A percentile compares a stretch with the other conserved stretches of the same genome.
These are phyloP conservation scores for Hemicrepidius hirtus DNA, from an alignment of 2,888 invertebrate genomes.

Conservation along the genomic window DNA sequence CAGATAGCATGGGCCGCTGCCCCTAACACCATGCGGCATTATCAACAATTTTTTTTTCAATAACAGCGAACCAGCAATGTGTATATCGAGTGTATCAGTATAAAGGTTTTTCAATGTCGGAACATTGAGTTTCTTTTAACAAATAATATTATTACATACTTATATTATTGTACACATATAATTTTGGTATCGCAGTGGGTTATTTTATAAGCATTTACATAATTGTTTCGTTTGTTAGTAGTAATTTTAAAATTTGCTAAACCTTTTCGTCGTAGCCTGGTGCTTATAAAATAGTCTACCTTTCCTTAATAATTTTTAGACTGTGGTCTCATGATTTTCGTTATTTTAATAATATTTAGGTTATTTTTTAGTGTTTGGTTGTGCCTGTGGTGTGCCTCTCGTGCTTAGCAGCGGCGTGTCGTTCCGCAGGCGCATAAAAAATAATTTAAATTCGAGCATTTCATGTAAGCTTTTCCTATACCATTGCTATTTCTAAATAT, in stretches of 20 bases:
- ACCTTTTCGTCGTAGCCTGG: constrained; percentile 39
- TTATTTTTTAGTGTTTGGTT: constrained; percentile 59
- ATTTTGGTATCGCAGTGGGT: constrained; percentile 60
- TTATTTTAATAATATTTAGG: constrained; percentile 65
- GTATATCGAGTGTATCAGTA: constrained; percentile 70
- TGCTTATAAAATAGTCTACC: constrained; percentile 63
- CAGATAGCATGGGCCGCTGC: constrained; percentile 71
- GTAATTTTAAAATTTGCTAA: constrained; percentile 50
- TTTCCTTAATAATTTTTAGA: constrained; percentile 62
- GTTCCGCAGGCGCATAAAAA: constrained; percentile 34
- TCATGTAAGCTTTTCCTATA: constrained; percentile 77
- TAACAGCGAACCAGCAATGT: constrained; percentile 71
- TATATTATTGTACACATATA: constrained; percentile 54
- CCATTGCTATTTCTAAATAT: constrained; percentile 69
- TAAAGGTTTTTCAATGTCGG: constrained; percentile 61
- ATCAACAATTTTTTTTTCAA: constrained; percentile 69
- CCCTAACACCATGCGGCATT: constrained; percentile 69
- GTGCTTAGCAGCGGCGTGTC: constrained; percentile 37
- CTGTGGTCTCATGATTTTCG: constrained; percentile 68
- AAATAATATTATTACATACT: constrained; percentile 53
- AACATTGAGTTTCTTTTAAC: constrained; percentile 63
- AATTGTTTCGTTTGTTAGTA: constrained; percentile 49
- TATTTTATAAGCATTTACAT: constrained; percentile 64
- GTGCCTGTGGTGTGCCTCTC: constrained; percentile 37
- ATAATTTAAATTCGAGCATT: constrained; percentile 67